phyloP scores from a whole-genome alignment of 2,113 vertebrate species.

The Etheostoma spectabile region DNA sequence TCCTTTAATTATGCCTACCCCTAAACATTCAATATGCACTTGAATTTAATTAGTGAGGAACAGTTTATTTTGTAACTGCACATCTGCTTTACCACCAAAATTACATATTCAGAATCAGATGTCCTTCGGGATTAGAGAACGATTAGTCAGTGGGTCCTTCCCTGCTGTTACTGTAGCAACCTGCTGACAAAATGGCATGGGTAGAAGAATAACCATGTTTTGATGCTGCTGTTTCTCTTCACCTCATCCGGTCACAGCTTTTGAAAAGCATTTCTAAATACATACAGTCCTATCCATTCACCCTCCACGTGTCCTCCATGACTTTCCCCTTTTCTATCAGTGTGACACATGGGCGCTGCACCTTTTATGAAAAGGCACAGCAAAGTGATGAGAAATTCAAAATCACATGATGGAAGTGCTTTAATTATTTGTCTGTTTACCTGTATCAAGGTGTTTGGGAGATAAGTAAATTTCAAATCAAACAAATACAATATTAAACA shows the following conservation, averaged over 20 bases:
- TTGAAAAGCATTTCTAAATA: conserved; percentile 1
- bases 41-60: conserved; percentile 68
- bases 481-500: conserved; percentile 77
- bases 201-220: background rate
- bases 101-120: conserved; percentile 60
- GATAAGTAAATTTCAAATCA: conserved; percentile 68
- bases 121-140: conserved; percentile 24
- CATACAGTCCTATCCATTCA: background rate
- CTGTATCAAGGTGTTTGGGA: conserved; percentile 40
- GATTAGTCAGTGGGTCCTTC: conserved; percentile 41
- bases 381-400: conserved; percentile 3
- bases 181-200: conserved; percentile 26
- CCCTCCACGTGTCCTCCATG: background rate
- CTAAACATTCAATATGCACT: conserved; percentile 69
- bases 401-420: conserved; percentile 22
- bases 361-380: conserved; percentile 4
- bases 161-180: conserved; percentile 21
- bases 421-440: conserved; percentile 54
- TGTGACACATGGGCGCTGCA: background rate
- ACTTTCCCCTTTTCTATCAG: background rate
- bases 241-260: background rate
- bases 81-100: conserved; percentile 49
- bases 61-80: conserved; percentile 63
- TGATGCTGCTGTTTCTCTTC: background rate
- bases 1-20: conserved; percentile 69